A percentile compares a stretch with the other conserved stretches of the same genome.
These are phyloP conservation scores for Amphiura filiformis DNA, from an alignment of 35 echinoderm and acorn worm species.

Conservation along the genomic window DNA sequence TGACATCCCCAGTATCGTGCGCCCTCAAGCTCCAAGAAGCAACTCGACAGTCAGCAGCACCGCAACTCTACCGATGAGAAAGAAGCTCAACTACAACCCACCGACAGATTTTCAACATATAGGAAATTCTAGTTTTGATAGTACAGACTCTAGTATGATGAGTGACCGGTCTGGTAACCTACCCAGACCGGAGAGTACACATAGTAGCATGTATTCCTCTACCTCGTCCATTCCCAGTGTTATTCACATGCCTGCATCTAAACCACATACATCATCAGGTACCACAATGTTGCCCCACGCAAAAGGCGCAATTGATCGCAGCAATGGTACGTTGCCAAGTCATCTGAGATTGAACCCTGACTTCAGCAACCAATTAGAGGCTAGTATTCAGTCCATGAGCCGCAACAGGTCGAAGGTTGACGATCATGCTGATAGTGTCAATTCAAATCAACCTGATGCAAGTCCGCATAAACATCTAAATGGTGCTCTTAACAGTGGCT, in stretches of 20 bases:
- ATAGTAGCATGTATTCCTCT: constrained; percentile 83
- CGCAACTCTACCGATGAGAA: constrained; percentile 38
- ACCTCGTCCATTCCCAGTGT: constrained; percentile 90
- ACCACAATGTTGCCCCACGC: not conserved
- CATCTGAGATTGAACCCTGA: not conserved
- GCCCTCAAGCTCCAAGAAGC: not conserved
- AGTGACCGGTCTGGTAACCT: not conserved
- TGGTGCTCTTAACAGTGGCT: not conserved
- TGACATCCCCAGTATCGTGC: not conserved
- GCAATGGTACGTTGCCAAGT: not conserved
- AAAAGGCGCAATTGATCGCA: not conserved
- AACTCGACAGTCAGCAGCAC: constrained; percentile 2
- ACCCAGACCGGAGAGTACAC: constrained; percentile 56
- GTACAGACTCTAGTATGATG: not conserved
- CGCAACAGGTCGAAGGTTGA: too few species aligned
- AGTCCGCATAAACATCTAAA: not conserved
- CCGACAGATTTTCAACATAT: constrained; percentile 44
- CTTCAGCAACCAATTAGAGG: not conserved
- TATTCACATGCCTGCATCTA: constrained; percentile 55
- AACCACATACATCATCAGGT: not conserved
- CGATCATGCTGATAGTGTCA: not conserved
- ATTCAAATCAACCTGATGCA: not conserved
- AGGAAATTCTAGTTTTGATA: constrained; percentile 9
- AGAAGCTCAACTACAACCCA: constrained; percentile 35
- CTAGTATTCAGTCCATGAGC: not conserved